Base-by-base conservation (phyloP, 2,113 vertebrate species). In the Salvelinus alpinus region DNA sequence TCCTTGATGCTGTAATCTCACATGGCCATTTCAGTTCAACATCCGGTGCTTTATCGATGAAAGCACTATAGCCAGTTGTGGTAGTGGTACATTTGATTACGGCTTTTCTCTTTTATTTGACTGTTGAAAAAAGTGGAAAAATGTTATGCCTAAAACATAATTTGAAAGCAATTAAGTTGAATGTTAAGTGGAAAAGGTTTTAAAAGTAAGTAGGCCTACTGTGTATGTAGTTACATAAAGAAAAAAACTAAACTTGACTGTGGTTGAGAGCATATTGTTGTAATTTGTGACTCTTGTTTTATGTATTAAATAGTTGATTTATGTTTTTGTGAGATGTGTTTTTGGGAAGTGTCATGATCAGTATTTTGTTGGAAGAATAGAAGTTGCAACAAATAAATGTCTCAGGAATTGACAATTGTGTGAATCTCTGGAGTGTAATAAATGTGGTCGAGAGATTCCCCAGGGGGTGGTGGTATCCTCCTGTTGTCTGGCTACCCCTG, bases 361-460 rank as follows among this genome's bases (percentile, higher is more conserved):
- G 29, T 59, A 68, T 76, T 83, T 86, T 51, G 51, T 78, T 85
- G 71, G 69, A 81, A 51, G 6, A 66, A 57, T 81, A 47, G 80
- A 57, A 85, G 80, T 82, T 82, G 34, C 79, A 79, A 83, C 59
- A 77, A 91, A 89, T 91, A 90, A 90, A 91, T 86, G 85, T 84
- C 86, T 91, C 87, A 90, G 89, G 88, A 91, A 90, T 77, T 83
- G 27, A 66, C 3, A 18, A 84, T 64, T 81, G 31, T 70, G 31
- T 68, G 2, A 16, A 9, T 38, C 27, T 68, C 18, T n/a, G 2
- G 51, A 5, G 1, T 54, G 51, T 18, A 7, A 62, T 62, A 24
- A 8, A 24, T 54, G 54, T 72, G 51, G 16, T 18, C 16, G 16
- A 60, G 18, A 51, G 51, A 60, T n/a, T 62, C 59, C n/a, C 59